A percentile compares a stretch with the other conserved stretches of the same genome.
These are phyloP conservation scores for Oryzias celebensis DNA, from an alignment of 2,113 vertebrate genomes.

Conservation along the genomic window DNA sequence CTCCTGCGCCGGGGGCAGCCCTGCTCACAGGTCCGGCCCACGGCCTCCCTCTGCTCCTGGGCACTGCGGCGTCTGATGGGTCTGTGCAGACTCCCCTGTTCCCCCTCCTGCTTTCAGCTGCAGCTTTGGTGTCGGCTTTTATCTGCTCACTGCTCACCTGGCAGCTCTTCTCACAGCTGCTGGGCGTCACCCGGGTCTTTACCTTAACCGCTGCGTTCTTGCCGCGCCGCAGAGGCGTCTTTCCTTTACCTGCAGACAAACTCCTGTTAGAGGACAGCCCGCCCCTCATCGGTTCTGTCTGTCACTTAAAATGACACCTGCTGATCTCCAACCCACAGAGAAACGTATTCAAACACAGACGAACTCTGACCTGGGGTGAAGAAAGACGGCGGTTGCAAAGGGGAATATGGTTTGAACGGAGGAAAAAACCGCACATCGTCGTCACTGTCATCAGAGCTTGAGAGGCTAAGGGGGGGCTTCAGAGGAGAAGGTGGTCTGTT, in stretches of 20 bases:
- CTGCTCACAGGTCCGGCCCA: conserved; percentile 22
- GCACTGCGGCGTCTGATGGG: conserved; percentile 3
- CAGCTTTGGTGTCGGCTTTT: conserved; percentile 97
- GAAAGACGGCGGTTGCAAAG: conserved; percentile 72
- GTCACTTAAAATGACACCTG: neutral
- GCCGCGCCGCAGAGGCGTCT: conserved; percentile 89
- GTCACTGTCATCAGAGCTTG: conserved; percentile 96
- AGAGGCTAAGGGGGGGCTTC: conserved; percentile 84
- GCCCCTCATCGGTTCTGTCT: no score
- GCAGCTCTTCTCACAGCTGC: conserved; percentile 96
- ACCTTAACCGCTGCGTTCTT: conserved; percentile 5
- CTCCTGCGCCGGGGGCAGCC: conserved; percentile 15
- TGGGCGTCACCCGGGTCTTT: conserved; percentile 61
- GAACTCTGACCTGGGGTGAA: conserved; percentile 65
- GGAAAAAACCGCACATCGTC: conserved; percentile 83
- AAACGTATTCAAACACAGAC: neutral
- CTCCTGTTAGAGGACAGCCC: neutral
- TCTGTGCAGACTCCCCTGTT: neutral
- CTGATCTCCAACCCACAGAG: neutral
- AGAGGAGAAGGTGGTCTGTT: conserved; percentile 77
- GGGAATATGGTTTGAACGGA: conserved; percentile 63
- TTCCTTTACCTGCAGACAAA: conserved; percentile 88
- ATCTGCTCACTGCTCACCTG: conserved; percentile 99
- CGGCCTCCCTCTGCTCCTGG: conserved; percentile 9
- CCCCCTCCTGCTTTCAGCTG: conserved; percentile 76